Percentiles rank a stretch among this genome's conserved stretches.
phyloP scores from a whole-genome alignment of 1,140 invertebrate genomes.

The Glomeris maerens region DNA sequence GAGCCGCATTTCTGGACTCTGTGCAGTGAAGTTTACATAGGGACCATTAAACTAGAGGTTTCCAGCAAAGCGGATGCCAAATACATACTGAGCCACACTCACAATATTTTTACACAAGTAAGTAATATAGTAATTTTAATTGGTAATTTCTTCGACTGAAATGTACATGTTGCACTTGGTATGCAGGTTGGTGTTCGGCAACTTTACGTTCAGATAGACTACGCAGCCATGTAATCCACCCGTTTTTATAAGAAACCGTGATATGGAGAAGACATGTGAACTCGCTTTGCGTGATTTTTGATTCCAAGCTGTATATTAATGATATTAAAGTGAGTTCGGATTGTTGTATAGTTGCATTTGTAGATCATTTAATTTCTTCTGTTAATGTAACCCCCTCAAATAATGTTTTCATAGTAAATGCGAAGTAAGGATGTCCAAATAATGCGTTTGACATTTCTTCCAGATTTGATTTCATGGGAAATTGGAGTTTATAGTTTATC shows the following conservation, averaged over 20 bases:
- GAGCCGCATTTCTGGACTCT: constrained; percentile 96
- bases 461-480: too few species aligned
- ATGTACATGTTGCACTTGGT: neutral
- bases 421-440: too few species aligned
- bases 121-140: constrained; percentile 11
- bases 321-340: too few species aligned
- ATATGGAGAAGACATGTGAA: neutral
- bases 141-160: neutral
- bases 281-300: too few species aligned
- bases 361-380: too few species aligned
- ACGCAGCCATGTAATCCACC: constrained; percentile 33
- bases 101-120: constrained; percentile 70
- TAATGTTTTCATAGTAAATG: too few species aligned
- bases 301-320: too few species aligned
- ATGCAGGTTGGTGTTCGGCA: constrained; percentile 69
- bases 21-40: constrained; percentile 81
- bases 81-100: constrained; percentile 78
- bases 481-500: too few species aligned
- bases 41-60: constrained; percentile 84
- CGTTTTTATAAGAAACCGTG: neutral
- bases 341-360: too few species aligned
- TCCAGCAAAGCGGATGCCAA: constrained; percentile 75
- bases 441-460: too few species aligned
- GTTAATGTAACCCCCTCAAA: too few species aligned
- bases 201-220: constrained; percentile 82